Evolutionary conservation across 2,113 vertebrate genomes (phyloP).

Genomic region (Neogale vison): DNA sequence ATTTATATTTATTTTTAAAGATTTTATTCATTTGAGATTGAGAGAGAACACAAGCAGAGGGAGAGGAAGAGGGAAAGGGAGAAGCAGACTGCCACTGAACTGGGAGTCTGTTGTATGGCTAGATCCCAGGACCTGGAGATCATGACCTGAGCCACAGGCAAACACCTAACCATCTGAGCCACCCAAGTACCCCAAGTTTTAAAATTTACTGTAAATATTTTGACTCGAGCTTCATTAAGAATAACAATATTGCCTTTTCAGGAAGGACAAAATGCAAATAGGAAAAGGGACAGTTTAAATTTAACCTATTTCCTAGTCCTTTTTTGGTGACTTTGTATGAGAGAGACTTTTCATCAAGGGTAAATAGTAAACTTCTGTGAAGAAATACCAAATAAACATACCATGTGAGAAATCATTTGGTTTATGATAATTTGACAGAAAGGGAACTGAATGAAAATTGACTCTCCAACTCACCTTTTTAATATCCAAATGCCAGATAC

Average conservation of each 20-base stretch:
- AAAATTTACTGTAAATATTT: neutral
- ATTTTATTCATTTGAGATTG: neutral
- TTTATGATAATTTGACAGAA: conserved; percentile 75
- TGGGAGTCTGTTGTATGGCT: neutral
- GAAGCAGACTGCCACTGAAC: neutral
- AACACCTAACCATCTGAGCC: neutral
- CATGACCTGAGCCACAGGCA: neutral
- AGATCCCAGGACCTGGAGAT: neutral
- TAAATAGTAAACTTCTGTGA: conserved; percentile 56
- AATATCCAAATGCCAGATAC: conserved; percentile 65
- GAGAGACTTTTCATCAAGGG: conserved; percentile 47
- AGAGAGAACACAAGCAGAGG: neutral
- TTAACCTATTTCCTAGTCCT: conserved; percentile 31
- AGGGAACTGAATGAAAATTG: conserved; percentile 61
- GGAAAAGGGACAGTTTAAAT: conserved; percentile 33
- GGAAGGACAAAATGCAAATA: conserved; percentile 58
- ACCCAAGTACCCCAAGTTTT: neutral
- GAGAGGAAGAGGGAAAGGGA: no score
- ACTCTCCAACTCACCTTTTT: conserved; percentile 63
- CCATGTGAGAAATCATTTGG: conserved; percentile 66
- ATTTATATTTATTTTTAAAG: neutral
- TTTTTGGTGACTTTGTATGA: conserved; percentile 46
- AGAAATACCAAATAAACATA: conserved; percentile 64
- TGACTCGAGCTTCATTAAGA: conserved; percentile 25
- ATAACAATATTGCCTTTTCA: conserved; percentile 64